These are phyloP conservation scores for Orthonychiurus folsomi DNA, from an alignment of 2,888 invertebrate genomes.

Conservation along the genomic window DNA sequence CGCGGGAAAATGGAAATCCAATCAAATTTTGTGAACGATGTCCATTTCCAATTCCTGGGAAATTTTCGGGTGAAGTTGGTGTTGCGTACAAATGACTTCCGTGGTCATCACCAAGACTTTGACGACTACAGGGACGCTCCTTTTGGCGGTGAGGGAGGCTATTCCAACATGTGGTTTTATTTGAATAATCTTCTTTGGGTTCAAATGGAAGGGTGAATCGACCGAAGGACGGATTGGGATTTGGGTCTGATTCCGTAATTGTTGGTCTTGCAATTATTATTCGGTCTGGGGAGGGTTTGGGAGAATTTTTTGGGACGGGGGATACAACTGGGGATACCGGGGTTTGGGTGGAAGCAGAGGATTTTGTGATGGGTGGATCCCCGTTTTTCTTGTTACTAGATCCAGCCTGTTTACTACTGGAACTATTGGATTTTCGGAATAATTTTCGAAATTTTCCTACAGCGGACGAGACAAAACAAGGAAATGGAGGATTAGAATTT, in stretches of 20 bases:
- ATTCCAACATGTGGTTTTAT: not conserved
- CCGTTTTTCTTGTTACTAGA: not conserved
- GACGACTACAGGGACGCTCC: constrained; percentile 2
- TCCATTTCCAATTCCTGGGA: not conserved
- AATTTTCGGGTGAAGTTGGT: not conserved
- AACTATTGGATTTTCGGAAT: not conserved
- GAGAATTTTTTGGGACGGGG: not conserved
- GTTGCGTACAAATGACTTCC: constrained; percentile 4
- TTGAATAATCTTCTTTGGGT: not conserved
- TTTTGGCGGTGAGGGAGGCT: not conserved
- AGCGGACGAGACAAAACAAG: not conserved
- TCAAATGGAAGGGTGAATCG: not conserved
- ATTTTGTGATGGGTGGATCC: not conserved
- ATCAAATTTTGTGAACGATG: not conserved
- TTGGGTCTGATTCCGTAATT: not conserved
- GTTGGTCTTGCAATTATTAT: not conserved
- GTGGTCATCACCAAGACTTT: not conserved
- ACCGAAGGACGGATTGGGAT: not conserved
- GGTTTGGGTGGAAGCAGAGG: not conserved
- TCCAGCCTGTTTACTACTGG: not conserved
- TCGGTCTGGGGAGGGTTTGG: not conserved
- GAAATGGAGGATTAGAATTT: too few species aligned
- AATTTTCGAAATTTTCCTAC: not conserved
- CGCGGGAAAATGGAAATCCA: constrained; percentile 20
- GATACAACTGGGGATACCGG: too few species aligned